Conservation (phyloP, 92 coral and sea anemone genomes). For the Umimayanthus chanpuru region DNA sequence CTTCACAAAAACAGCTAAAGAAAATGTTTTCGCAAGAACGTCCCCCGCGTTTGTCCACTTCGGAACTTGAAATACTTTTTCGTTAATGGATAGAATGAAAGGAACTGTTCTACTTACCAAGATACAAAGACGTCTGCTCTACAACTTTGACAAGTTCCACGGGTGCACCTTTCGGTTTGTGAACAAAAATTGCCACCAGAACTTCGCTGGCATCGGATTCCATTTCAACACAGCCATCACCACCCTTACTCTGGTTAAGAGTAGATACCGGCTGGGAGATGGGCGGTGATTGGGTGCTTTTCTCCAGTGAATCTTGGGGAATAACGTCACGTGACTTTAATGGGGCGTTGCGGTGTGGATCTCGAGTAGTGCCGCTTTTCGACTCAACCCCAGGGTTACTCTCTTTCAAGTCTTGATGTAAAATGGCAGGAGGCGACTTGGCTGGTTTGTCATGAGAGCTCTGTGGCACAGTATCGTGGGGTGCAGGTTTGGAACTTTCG, state of each 20-base stretch:
- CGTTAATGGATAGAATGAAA: not conserved
- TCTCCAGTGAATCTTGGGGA: not conserved
- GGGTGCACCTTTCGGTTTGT: constrained; percentile 13
- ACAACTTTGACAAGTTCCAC: constrained; percentile 34
- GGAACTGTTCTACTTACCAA: constrained; percentile 22
- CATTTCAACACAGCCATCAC: not conserved
- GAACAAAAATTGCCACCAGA: constrained; percentile 33
- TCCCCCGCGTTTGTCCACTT: not conserved
- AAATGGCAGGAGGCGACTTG: not conserved
- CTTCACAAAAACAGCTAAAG: not conserved
- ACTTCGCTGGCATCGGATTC: not conserved
- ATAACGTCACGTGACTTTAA: constrained; percentile 9
- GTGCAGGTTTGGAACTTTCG: not conserved
- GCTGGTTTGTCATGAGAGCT: not conserved
- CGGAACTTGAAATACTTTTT: no score
- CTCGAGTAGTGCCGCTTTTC: not conserved
- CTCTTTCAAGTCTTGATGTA: not conserved
- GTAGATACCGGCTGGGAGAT: not conserved
- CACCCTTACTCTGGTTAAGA: not conserved
- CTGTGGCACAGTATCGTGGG: not conserved
- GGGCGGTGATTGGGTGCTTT: not conserved
- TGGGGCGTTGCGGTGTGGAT: not conserved
- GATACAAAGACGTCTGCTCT: constrained; percentile 14
- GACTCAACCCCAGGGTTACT: not conserved
- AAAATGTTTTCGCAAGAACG: not conserved